Evolutionary conservation across 1,140 invertebrate species (phyloP).

Genomic region (Whitmania pigra): DNA sequence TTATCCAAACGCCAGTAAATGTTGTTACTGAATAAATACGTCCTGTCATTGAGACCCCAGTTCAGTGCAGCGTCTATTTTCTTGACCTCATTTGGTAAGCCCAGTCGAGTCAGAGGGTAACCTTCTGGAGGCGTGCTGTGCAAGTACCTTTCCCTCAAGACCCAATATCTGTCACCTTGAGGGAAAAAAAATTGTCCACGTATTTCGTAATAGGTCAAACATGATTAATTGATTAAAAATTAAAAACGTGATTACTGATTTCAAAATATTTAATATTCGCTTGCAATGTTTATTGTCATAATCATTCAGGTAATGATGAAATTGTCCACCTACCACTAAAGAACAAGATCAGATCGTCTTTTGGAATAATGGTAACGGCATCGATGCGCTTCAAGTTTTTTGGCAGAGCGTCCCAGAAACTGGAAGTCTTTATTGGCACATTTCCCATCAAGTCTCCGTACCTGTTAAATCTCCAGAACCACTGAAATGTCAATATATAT

Average conservation of each 20-base stretch:
- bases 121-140: background rate
- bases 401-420: background rate
- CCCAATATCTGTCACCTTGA: slow-evolving; percentile 15
- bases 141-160: background rate
- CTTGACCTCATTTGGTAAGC: background rate
- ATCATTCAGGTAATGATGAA: too few relatives aligned
- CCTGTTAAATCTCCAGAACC: slow-evolving; percentile 42
- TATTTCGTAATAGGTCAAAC: too few relatives aligned
- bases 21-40: background rate
- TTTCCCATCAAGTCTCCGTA: slow-evolving; percentile 27
- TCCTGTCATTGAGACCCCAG: slow-evolving; percentile 1
- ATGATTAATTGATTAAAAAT: background rate
- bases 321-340: background rate
- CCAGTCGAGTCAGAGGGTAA: background rate
- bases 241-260: too few relatives aligned
- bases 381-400: background rate
- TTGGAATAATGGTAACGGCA: background rate
- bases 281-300: too few relatives aligned
- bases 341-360: background rate
- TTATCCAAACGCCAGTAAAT: slow-evolving; percentile 13
- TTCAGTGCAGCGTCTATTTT: slow-evolving; percentile 7
- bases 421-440: background rate
- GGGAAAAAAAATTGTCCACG: too few relatives aligned
- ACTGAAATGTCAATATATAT: slow-evolving; percentile 31
- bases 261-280: too few relatives aligned